A percentile compares a stretch with the other conserved stretches of the same genome.
These are phyloP conservation scores for Drosophila tripunctata DNA, from an alignment of 2,888 invertebrate species.

Conservation along the genomic window DNA sequence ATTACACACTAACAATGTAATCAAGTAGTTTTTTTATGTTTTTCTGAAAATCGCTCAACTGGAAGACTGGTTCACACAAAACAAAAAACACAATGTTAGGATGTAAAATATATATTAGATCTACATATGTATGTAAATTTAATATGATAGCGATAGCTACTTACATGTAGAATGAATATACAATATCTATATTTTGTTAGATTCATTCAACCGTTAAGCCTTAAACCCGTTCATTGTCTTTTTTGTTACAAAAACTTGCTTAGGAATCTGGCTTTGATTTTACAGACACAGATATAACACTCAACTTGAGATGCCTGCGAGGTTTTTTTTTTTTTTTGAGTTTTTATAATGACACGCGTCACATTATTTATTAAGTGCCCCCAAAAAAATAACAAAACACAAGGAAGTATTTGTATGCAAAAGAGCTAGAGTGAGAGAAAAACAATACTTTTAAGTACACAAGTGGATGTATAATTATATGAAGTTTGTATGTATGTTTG, in stretches of 20 bases:
- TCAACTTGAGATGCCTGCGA: conserved; percentile 54
- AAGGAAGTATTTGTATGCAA: conserved; percentile 42
- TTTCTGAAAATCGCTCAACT: conserved; percentile 28
- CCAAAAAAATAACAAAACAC: conserved; percentile 29
- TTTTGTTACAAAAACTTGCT: conserved; percentile 1
- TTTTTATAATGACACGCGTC: conserved; percentile 50
- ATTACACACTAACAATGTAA: conserved; percentile 23
- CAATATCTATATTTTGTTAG: not conserved
- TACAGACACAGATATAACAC: conserved; percentile 13
- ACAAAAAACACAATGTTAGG: conserved; percentile 5
- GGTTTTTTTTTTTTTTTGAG: conserved; percentile 51
- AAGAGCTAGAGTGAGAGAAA: no score
- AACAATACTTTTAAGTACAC: not conserved
- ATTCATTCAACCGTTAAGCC: conserved; percentile 35
- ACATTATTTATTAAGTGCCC: conserved; percentile 33
- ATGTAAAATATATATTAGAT: not conserved
- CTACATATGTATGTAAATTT: conserved; percentile 14
- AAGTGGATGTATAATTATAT: not conserved
- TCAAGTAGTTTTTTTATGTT: conserved; percentile 13
- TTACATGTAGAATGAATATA: conserved; percentile 1
- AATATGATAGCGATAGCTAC: not conserved
- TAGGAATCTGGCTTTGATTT: conserved; percentile 11
- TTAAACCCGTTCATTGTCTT: conserved; percentile 32
- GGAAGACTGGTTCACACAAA: conserved; percentile 45
- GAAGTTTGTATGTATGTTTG: conserved; percentile 18